A percentile compares a stretch with the other conserved stretches of the same genome.
Evolutionary conservation across 2,113 vertebrate species (phyloP).

Genomic region (Cyprinodon brontotheroides): DNA sequence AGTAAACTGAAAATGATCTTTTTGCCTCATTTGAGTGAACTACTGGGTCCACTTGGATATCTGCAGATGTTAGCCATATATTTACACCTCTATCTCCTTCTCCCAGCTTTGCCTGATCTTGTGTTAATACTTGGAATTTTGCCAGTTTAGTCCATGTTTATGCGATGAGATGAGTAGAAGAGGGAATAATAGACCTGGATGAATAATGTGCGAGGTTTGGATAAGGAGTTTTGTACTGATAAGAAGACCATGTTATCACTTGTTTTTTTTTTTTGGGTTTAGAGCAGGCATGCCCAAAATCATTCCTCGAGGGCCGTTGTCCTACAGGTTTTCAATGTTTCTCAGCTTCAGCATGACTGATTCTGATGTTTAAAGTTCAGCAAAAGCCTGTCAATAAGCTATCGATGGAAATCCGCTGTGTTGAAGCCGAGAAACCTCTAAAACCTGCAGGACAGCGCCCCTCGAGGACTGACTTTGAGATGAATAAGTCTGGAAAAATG

Average conservation of each 20-base stretch:
- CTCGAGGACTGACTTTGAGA: background rate
- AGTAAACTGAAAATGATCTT: conserved; percentile 63
- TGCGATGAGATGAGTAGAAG: background rate
- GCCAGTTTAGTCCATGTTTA: background rate
- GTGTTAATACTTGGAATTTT: conserved; percentile 19
- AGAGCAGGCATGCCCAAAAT: no score
- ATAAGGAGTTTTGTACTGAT: conserved; percentile 7
- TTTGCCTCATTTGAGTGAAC: conserved; percentile 69
- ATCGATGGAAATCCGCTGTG: background rate
- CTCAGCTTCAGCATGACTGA: no score
- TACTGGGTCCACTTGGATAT: conserved; percentile 65
- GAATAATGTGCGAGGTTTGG: conserved; percentile 10
- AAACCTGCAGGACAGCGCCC: no score
- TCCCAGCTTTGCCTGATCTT: conserved; percentile 31
- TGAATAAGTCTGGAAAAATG: background rate
- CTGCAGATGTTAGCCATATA: conserved; percentile 57
- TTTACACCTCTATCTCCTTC: conserved; percentile 60
- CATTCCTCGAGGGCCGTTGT: no score
- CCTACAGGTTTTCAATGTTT: no score
- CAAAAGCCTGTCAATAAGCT: background rate
- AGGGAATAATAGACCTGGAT: background rate
- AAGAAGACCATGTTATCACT: background rate
- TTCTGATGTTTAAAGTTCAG: no score
- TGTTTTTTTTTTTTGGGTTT: no score
- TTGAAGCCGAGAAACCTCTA: no score